phyloP scores from a whole-genome alignment of 2,797 vertebrate species.

The Gephyroberyx darwinii region DNA sequence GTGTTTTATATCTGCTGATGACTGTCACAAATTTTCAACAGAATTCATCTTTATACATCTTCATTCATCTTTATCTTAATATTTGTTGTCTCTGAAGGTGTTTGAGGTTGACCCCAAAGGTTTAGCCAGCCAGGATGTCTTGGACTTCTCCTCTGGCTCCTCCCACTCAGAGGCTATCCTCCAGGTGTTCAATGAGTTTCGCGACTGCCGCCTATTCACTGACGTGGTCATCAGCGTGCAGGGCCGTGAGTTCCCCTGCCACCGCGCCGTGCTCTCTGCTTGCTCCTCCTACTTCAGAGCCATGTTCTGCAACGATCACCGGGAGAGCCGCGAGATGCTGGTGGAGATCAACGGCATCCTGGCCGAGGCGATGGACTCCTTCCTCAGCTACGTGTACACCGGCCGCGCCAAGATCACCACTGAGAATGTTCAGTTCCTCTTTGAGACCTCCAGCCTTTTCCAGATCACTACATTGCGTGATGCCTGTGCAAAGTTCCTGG shows the following conservation, averaged over 20 bases:
- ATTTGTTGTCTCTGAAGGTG: constrained; percentile 70
- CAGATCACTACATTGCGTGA: constrained; percentile 93
- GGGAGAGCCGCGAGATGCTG: constrained; percentile 96
- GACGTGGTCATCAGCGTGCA: constrained; percentile 98
- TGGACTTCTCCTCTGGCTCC: constrained; percentile 94
- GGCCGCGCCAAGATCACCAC: constrained; percentile 96
- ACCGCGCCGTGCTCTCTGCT: constrained; percentile 94
- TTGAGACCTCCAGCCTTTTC: constrained; percentile 97
- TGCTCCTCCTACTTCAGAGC: constrained; percentile 98
- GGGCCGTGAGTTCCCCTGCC: constrained; percentile 96
- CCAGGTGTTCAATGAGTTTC: constrained; percentile 96
- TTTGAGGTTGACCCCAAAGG: constrained; percentile 95
- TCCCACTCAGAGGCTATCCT: constrained; percentile 95
- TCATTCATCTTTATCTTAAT: too few species aligned
- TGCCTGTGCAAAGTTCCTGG: constrained; percentile 96
- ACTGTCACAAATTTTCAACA: neutral
- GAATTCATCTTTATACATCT: neutral
- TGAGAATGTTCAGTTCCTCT: constrained; percentile 96
- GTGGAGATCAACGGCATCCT: constrained; percentile 99
- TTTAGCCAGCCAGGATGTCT: constrained; percentile 87
- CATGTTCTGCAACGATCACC: constrained; percentile 98
- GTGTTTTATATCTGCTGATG: neutral
- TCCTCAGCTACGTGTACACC: constrained; percentile 95
- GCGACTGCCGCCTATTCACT: constrained; percentile 93
- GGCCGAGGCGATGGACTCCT: constrained; percentile 96